These are phyloP conservation scores for Pipa parva DNA, from an alignment of 2,113 vertebrate genomes.

Conservation along the genomic window DNA sequence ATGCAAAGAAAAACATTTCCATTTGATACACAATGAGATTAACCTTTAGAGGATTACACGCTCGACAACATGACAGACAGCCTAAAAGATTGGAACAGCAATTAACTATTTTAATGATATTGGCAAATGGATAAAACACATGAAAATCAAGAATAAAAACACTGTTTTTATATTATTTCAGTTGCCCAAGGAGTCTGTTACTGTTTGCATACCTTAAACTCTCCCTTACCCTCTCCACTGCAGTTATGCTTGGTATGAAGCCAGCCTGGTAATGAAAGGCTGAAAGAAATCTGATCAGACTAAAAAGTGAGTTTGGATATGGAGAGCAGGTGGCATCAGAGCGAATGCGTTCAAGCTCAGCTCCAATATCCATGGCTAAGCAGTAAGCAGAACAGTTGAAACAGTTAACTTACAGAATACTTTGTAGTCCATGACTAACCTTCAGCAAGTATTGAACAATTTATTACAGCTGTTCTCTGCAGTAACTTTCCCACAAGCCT, in stretches of 20 bases:
- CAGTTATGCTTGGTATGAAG: background rate
- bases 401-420: background rate
- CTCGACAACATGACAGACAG: background rate
- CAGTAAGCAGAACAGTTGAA: background rate
- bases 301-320: background rate
- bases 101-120: slow-evolving; percentile 10
- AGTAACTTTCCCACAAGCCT: slow-evolving; percentile 18
- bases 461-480: slow-evolving; percentile 15
- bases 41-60: slow-evolving; percentile 19
- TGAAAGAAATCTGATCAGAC: background rate
- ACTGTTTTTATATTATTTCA: background rate
- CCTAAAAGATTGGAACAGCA: background rate
- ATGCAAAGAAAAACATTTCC: background rate
- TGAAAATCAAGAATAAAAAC: background rate
- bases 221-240: background rate
- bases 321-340: background rate
- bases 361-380: slow-evolving; percentile 7
- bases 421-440: background rate
- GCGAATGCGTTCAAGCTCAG: background rate
- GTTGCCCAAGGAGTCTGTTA: background rate
- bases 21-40: slow-evolving; percentile 26
- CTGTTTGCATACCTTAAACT: background rate
- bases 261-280: background rate
- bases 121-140: background rate
- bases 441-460: background rate